A percentile compares a stretch with the other conserved stretches of the same genome.
Conservation (phyloP, 2,113 vertebrate species). For the Pristiophorus japonicus region DNA sequence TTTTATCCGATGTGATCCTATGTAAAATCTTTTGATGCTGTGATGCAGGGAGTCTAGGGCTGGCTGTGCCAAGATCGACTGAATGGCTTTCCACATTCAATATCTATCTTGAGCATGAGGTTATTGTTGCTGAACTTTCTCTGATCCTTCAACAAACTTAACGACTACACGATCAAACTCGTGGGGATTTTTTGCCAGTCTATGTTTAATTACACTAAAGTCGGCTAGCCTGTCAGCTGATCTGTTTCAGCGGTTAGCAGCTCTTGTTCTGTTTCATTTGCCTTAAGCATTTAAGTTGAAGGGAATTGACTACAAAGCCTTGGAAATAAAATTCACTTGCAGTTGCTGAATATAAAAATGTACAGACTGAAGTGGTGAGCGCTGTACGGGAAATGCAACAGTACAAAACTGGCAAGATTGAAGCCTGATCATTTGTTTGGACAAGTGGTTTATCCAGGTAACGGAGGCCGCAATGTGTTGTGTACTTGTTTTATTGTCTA, state of each 20-base stretch:
- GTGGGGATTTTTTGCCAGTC: neutral
- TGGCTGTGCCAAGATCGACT: neutral
- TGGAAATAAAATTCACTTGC: neutral
- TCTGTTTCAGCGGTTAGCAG: neutral
- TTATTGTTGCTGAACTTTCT: neutral
- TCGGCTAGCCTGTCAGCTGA: neutral
- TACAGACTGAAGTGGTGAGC: neutral
- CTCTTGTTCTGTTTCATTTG: neutral
- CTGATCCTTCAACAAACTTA: neutral
- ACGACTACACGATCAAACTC: neutral
- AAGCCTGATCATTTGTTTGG: neutral
- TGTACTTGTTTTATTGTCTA: neutral
- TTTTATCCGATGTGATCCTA: no score
- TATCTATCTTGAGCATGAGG: neutral
- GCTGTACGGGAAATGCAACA: neutral
- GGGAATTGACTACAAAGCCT: neutral
- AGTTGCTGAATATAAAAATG: neutral
- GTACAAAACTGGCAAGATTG: neutral
- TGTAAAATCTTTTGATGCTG: neutral
- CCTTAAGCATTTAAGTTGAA: neutral
- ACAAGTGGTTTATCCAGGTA: neutral
- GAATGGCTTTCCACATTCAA: neutral
- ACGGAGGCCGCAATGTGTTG: no score
- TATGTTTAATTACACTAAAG: neutral
- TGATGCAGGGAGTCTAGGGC: neutral